Percentiles rank a stretch among this genome's conserved stretches.
phyloP scores from a whole-genome alignment of 2,888 invertebrate species.

The Conops quadrifasciatus region DNA sequence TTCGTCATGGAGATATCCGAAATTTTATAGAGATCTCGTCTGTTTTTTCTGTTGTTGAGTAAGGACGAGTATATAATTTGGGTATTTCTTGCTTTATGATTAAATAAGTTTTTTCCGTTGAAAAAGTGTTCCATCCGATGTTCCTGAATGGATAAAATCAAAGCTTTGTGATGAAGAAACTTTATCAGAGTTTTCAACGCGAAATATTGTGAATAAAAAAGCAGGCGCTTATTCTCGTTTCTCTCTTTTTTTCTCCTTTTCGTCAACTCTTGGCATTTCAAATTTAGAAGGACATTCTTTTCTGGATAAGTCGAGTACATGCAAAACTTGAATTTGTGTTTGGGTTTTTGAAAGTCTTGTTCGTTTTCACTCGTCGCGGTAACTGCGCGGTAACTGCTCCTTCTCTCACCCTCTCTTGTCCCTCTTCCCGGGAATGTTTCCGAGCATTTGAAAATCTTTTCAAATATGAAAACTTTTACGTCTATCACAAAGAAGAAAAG shows the following conservation, averaged over 20 bases:
- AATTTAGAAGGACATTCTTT: neutral
- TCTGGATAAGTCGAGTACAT: neutral
- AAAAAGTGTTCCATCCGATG: too few relatives aligned
- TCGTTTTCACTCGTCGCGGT: neutral
- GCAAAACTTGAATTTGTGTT: neutral
- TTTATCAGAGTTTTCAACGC: too few relatives aligned
- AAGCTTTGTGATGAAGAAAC: too few relatives aligned
- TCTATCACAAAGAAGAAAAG: conserved; percentile 38
- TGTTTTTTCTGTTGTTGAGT: conserved; percentile 2
- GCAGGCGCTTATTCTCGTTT: too few relatives aligned
- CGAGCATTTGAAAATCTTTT: conserved; percentile 9
- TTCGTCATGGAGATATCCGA: conserved; percentile 33
- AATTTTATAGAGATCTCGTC: conserved; percentile 37
- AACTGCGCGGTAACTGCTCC: neutral
- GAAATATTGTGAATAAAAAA: too few relatives aligned
- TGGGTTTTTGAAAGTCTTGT: neutral
- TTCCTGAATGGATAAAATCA: too few relatives aligned
- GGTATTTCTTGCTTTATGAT: conserved; percentile 21
- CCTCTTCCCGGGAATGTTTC: neutral
- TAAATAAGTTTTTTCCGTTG: too few relatives aligned
- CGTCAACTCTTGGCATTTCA: neutral
- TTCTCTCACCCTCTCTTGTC: too few relatives aligned
- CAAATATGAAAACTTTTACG: conserved; percentile 19
- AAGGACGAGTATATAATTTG: too few relatives aligned
- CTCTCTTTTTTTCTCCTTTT: neutral